phyloP scores from a whole-genome alignment of 2,888 invertebrate genomes.

The Sarcophaga subvicina region DNA sequence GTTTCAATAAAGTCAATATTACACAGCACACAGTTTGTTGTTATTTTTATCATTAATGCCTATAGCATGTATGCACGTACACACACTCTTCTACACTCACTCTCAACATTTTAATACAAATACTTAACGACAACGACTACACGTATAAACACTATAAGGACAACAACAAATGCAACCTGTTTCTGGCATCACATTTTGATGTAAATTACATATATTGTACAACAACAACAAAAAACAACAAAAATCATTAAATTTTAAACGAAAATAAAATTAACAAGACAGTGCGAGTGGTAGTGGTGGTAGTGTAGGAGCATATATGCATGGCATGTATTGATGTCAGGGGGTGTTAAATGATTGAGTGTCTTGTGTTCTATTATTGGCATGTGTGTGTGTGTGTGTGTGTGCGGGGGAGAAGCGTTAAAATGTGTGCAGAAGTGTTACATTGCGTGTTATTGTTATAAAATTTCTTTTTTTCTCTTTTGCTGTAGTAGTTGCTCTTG shows the following conservation, averaged over 20 bases:
- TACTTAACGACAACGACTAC: too few species aligned
- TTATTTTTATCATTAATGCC: conserved; percentile 58
- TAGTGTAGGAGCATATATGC: background rate
- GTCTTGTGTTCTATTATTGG: conserved; percentile 4
- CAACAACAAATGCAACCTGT: too few species aligned
- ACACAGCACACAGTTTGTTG: conserved; percentile 38
- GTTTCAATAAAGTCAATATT: conserved; percentile 41
- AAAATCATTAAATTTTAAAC: conserved; percentile 43
- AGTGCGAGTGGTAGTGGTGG: too few species aligned
- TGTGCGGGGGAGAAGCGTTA: background rate
- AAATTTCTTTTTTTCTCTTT: too few species aligned
- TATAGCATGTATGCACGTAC: conserved; percentile 15
- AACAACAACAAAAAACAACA: background rate
- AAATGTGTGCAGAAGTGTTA: too few species aligned
- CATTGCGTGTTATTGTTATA: too few species aligned
- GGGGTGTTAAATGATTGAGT: background rate
- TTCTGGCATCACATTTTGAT: too few species aligned
- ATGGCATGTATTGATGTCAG: background rate
- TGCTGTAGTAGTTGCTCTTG: background rate
- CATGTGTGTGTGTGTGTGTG: background rate
- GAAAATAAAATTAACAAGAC: conserved; percentile 14
- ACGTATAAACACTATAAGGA: background rate
- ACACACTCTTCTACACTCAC: background rate
- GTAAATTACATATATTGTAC: too few species aligned
- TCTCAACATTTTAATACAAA: too few species aligned